Percentiles rank a stretch among this genome's conserved stretches.
These are phyloP conservation scores for Lytechinus pictus DNA, from an alignment of 35 echinoderm and acorn worm species.

Conservation along the genomic window DNA sequence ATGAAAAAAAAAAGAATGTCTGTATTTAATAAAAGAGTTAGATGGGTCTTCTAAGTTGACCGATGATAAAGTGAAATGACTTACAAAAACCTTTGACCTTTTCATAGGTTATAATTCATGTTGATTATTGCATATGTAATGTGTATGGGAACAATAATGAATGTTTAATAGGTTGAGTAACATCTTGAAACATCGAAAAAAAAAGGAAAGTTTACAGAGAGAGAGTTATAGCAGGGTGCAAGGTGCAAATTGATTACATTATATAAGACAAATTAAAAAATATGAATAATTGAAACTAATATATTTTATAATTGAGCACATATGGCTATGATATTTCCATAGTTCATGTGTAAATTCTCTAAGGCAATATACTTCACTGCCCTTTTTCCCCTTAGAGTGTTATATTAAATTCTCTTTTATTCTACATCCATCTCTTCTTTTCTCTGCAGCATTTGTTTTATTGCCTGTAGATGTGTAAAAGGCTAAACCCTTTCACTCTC, in stretches of 20 bases:
- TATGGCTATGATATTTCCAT: neutral
- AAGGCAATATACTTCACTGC: neutral
- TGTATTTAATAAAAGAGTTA: no score
- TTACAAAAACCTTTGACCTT: neutral
- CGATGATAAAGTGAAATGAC: neutral
- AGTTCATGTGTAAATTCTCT: neutral
- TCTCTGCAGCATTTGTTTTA: slow-evolving; percentile 3
- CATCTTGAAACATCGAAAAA: neutral
- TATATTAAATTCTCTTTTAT: neutral
- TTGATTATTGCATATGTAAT: neutral
- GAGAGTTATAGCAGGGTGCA: neutral
- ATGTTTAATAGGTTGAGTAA: neutral
- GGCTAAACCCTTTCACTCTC: neutral
- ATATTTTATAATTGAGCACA: neutral
- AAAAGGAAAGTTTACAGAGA: neutral
- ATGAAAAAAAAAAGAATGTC: no score
- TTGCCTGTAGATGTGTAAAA: neutral
- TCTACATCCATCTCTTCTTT: neutral
- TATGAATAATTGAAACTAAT: neutral
- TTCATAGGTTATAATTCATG: neutral
- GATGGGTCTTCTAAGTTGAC: no score
- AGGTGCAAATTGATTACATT: neutral
- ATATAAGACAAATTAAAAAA: neutral
- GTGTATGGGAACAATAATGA: neutral
- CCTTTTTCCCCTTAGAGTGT: neutral